A percentile compares a stretch with the other conserved stretches of the same genome.
phyloP scores from a whole-genome alignment of 2,113 vertebrate genomes.

The Narcine bancroftii region DNA sequence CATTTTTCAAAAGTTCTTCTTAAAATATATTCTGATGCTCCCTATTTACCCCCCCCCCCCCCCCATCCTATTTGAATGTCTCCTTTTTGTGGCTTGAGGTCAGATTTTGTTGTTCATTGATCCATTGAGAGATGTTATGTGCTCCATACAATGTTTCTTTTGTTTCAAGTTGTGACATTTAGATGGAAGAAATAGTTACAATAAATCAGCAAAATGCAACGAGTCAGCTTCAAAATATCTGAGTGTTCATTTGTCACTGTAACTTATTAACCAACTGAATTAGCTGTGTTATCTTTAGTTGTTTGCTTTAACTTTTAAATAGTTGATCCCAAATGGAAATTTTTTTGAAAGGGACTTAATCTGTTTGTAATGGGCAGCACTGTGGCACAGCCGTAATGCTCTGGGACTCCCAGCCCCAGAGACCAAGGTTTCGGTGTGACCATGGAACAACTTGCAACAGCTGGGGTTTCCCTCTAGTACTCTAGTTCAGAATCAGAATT shows the following conservation, averaged over 20 bases:
- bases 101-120: not conserved
- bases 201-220: not conserved
- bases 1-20: not conserved
- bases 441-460: too few relatives aligned
- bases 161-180: not conserved
- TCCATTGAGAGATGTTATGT: not conserved
- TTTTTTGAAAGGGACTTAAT: too few relatives aligned
- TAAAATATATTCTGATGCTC: not conserved
- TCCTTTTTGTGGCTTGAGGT: not conserved
- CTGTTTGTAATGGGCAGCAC: too few relatives aligned
- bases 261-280: not conserved
- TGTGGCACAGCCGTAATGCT: too few relatives aligned
- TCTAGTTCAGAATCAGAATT: too few relatives aligned
- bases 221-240: not conserved
- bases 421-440: too few relatives aligned
- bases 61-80: not conserved
- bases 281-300: not conserved
- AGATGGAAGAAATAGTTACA: not conserved
- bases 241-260: not conserved
- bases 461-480: too few relatives aligned
- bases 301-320: not conserved
- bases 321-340: not conserved
- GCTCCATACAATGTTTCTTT: not conserved
- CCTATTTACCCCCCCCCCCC: not conserved
- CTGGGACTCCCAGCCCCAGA: too few relatives aligned